Conservation (phyloP, 1,140 invertebrate genomes). For the Hesperophylax magnus region DNA sequence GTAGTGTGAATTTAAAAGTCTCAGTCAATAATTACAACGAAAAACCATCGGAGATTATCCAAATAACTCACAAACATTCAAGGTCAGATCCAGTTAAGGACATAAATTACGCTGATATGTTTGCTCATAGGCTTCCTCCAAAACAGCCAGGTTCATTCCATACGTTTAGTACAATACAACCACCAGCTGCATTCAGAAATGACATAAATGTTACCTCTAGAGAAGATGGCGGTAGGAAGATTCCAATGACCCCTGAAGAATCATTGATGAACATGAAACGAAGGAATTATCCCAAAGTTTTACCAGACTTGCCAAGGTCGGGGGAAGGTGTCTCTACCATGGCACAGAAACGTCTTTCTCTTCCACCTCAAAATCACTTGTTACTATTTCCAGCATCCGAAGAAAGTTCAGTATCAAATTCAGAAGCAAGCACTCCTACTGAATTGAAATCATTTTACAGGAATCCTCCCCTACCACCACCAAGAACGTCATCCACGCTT, state of each 20-base stretch:
- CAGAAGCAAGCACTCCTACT: slow-evolving; percentile 63
- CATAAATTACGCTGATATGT: slow-evolving; percentile 66
- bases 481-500: slow-evolving; percentile 75
- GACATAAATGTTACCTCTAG: slow-evolving; percentile 84
- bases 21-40: slow-evolving; percentile 50
- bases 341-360: slow-evolving; percentile 70
- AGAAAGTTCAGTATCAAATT: slow-evolving; percentile 60
- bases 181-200: slow-evolving; percentile 69
- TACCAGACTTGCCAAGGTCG: slow-evolving; percentile 78
- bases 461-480: slow-evolving; percentile 76
- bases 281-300: slow-evolving; percentile 85
- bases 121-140: slow-evolving; percentile 61
- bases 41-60: slow-evolving; percentile 62
- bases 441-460: slow-evolving; percentile 61
- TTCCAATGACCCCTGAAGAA: slow-evolving; percentile 75
- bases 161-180: slow-evolving; percentile 68
- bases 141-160: slow-evolving; percentile 64
- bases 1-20: slow-evolving; percentile 66
- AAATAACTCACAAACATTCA: slow-evolving; percentile 80
- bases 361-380: slow-evolving; percentile 67
- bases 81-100: slow-evolving; percentile 79
- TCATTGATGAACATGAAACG: slow-evolving; percentile 80
- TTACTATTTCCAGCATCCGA: slow-evolving; percentile 63
- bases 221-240: slow-evolving; percentile 63
- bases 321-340: slow-evolving; percentile 56